Evolutionary conservation across 2,888 invertebrate genomes (phyloP), one percentile per base, ranked within the genome.

Genomic region (Actias luna): DNA sequence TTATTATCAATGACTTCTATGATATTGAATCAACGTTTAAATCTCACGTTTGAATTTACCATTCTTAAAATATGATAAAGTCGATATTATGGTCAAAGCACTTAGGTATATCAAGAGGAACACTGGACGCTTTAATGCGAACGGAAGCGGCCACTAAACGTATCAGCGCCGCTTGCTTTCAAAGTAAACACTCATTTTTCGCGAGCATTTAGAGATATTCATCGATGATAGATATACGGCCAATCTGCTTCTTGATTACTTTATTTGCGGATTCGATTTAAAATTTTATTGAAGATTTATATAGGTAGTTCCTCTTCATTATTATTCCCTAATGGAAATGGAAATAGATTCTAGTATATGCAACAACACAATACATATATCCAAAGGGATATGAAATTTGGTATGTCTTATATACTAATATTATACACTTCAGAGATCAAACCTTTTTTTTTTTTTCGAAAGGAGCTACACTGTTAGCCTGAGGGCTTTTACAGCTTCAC

Each of bases 101-200:
- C 61, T 57, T 65, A n/a, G n/a, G n/a, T n/a, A 66, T 69, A 74
- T 71, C 58, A 67, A 69, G 65, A 70, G 65, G 67, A 65, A 70
- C 70, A 71, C 74, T 67, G 72, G 69, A 74, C 68, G 75, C 76
- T 79, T 75, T 74, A 78, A 84, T 78, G 76, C 71, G 76, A 84
- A 78, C 88, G 91, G 90, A 91, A 86, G 80, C 72, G 62, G 70
- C 65, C 74, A 75, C 79, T 91, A 88, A 91, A 91, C 69, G 76
- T 79, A 82, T 91, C 90, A 89, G 80, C 91, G 76, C 84, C 73
- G 70, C 70, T 77, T 71, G 84, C 77, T 84, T 79, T 85, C 87
- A 88, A 87, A 88, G 87, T 78, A 85, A 86, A 85, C 80, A 87
- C 65, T 72, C 77, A 79, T 87, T 84, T 85, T 88, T 88, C 79